Base-by-base conservation (phyloP, 1,140 invertebrate genomes). In the Drosophila nasuta region DNA sequence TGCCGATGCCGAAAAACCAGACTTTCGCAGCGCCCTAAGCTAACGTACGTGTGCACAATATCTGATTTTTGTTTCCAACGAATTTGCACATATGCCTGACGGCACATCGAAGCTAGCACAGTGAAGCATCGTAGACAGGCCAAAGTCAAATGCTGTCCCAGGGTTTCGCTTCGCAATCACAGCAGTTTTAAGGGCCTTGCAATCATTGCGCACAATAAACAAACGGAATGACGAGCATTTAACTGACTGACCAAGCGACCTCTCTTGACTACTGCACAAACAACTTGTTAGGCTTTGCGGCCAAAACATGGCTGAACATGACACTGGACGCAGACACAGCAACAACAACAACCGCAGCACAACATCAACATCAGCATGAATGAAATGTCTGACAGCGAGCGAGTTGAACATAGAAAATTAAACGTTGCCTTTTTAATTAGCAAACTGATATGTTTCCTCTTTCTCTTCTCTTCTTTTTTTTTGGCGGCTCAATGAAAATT, bases 1-100 rank as follows among this genome's bases (percentile, higher is more conserved):
- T 20, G 20, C 0, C 5, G 30, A 3, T 67, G 83, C 72, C 72
- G 63, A 63, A 68, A 75, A 67, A 73, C 17, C 69, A 64, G 63
- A 70, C 70, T 28, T 58, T 45, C 43, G 13, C 8, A 33, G 30
- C 30, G 60, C 74, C 74, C 73, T 82, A 83, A 88, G 82, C 82
- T 80, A 74, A 74, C 51, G 81, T 75, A 88, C 83, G 83, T 88
- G 83, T 88, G 81, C 81, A 81, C 85, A 89, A 88, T 89, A 81
- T 88, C 81, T 89, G 85, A 89, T 89, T 89, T 89, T 89, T 89
- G 85, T 89, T 85, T 70, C 85, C 78, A 76, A 81, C 85, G 81
- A 89, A 89, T 89, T 89, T 89, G 85, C 81, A 81, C 85, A 89
- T 79, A 82, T 72, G 62, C 71, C 60, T 20, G 49, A 43, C 48